These are phyloP conservation scores for Rhopalosiphum nymphaeae DNA, from an alignment of 2,888 invertebrate species.

Conservation along the genomic window DNA sequence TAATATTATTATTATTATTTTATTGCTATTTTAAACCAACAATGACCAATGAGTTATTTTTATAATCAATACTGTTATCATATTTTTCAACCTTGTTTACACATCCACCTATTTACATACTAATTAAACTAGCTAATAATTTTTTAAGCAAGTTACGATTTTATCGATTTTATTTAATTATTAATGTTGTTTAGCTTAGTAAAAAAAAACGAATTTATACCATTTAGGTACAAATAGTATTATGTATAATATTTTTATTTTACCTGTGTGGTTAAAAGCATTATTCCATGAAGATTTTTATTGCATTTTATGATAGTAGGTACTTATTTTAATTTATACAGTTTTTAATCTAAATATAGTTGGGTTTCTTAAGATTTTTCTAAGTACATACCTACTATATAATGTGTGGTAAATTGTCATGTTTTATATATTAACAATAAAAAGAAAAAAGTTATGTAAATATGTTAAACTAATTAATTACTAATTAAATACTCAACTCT, in stretches of 20 bases:
- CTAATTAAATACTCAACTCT: background rate
- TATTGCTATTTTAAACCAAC: background rate
- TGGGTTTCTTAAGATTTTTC: background rate
- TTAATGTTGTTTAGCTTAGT: background rate
- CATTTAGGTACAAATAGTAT: no score
- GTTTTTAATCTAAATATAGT: background rate
- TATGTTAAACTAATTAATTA: constrained; percentile 1
- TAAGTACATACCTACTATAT: background rate
- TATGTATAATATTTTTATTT: background rate
- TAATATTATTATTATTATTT: background rate
- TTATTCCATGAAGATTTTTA: background rate
- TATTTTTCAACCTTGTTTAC: background rate
- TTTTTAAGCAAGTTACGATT: background rate
- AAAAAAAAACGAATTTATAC: background rate
- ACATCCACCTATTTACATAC: background rate
- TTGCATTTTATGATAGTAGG: background rate
- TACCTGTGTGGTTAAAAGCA: background rate
- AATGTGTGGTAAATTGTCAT: background rate
- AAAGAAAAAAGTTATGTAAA: background rate
- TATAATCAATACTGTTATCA: background rate
- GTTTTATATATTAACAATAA: background rate
- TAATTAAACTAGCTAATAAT: background rate
- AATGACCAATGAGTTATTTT: background rate
- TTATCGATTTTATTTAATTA: background rate
- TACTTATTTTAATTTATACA: background rate